Conservation (phyloP, 2,888 invertebrate species). For the Eupithecia tripunctaria region DNA sequence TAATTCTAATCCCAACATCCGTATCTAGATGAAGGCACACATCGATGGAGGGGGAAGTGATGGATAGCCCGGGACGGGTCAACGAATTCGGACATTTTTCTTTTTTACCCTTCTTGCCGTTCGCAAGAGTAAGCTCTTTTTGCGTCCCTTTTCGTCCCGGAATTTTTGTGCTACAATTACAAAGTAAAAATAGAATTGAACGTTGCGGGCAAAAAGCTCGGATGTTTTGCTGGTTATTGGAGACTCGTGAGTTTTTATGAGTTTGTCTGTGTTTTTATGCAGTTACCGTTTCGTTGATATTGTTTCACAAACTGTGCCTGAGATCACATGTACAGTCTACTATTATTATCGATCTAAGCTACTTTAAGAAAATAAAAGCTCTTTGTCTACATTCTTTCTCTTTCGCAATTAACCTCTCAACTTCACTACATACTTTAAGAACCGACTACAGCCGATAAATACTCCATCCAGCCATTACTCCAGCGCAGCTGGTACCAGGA, state of each 20-base stretch:
- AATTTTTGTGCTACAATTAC: slow-evolving; percentile 83
- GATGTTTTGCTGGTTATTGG: slow-evolving; percentile 39
- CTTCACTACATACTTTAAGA: neutral
- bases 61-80: slow-evolving; percentile 85
- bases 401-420: neutral
- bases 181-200: slow-evolving; percentile 82
- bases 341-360: neutral
- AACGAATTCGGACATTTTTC: slow-evolving; percentile 86
- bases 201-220: slow-evolving; percentile 64
- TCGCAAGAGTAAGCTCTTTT: slow-evolving; percentile 84
- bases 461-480: slow-evolving; percentile 45
- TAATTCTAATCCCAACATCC: slow-evolving; percentile 76
- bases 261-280: slow-evolving; percentile 10
- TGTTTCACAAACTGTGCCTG: neutral
- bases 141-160: slow-evolving; percentile 80
- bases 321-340: neutral
- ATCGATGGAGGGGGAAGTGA: slow-evolving; percentile 80
- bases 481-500: slow-evolving; percentile 54
- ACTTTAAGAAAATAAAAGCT: neutral
- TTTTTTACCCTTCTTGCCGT: slow-evolving; percentile 85
- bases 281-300: slow-evolving; percentile 1
- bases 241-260: slow-evolving; percentile 10
- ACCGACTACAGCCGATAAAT: slow-evolving; percentile 31
- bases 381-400: neutral
- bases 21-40: slow-evolving; percentile 57